Evolutionary conservation across 1,140 invertebrate genomes (phyloP).

Genomic region (Calephelis virginiensis): DNA sequence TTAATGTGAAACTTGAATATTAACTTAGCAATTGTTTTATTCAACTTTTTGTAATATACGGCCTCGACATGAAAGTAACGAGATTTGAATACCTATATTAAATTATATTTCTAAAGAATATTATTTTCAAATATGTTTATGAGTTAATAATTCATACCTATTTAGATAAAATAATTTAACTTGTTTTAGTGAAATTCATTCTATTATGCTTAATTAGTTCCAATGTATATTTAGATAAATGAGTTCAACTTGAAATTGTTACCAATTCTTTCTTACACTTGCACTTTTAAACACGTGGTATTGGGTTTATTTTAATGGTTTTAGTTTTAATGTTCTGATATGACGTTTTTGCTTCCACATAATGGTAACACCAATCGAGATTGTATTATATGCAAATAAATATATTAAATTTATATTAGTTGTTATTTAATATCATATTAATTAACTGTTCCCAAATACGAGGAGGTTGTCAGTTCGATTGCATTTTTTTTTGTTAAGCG

Average conservation of each 20-base stretch:
- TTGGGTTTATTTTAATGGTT: constrained; percentile 40
- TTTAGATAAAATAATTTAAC: neutral
- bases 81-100: neutral
- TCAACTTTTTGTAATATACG: too few species aligned
- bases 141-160: too few species aligned
- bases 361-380: constrained; percentile 46
- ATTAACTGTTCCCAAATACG: too few species aligned
- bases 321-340: constrained; percentile 38
- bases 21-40: too few species aligned
- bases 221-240: constrained; percentile 21
- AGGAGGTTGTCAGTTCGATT: too few species aligned
- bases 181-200: neutral
- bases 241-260: constrained; percentile 22
- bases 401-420: constrained; percentile 41
- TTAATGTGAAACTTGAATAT: neutral
- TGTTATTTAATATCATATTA: constrained; percentile 29
- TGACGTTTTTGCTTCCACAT: constrained; percentile 34
- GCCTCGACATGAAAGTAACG: neutral
- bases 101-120: too few species aligned
- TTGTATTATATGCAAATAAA: constrained; percentile 53
- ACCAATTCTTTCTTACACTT: neutral
- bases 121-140: too few species aligned
- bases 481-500: too few species aligned
- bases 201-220: neutral
- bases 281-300: constrained; percentile 24